These are phyloP conservation scores for Cistogaster globosa DNA, from an alignment of 2,888 invertebrate species.

Conservation along the genomic window DNA sequence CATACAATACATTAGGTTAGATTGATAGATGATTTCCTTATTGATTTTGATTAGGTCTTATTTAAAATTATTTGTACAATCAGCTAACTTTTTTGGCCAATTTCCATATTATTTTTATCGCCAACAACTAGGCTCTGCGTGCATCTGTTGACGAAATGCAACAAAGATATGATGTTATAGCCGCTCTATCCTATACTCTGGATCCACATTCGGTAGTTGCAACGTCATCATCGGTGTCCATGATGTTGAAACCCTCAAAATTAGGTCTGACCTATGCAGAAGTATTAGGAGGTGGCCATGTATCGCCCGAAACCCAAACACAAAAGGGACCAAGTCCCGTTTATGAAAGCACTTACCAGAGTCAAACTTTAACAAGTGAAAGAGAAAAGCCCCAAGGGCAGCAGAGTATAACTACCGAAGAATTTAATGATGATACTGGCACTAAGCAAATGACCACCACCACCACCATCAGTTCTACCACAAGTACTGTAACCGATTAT, in stretches of 20 bases:
- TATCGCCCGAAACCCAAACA: conserved; percentile 78
- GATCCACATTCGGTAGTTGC: conserved; percentile 88
- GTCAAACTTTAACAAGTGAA: conserved; percentile 23
- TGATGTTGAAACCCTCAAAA: conserved; percentile 82
- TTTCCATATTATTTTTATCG: conserved; percentile 78
- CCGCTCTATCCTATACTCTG: conserved; percentile 88
- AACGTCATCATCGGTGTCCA: conserved; percentile 83
- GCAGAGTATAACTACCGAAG: conserved; percentile 31
- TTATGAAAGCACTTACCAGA: conserved; percentile 39
- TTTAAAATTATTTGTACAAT: conserved; percentile 73
- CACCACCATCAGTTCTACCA: conserved; percentile 53
- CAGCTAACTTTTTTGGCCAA: conserved; percentile 83
- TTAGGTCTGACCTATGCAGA: conserved; percentile 86
- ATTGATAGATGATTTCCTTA: neutral
- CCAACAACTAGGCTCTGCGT: conserved; percentile 82
- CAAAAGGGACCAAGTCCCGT: conserved; percentile 58
- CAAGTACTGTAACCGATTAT: conserved; percentile 37
- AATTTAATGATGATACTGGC: conserved; percentile 64
- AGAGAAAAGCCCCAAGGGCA: conserved; percentile 36
- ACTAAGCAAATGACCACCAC: conserved; percentile 61
- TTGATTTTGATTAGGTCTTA: conserved; percentile 65
- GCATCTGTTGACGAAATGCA: conserved; percentile 86
- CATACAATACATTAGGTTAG: neutral
- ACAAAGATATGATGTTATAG: conserved; percentile 89
- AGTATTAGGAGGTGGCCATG: conserved; percentile 87